phyloP scores from a whole-genome alignment of 2,113 vertebrate genomes.

The Paraplagusia blochii region DNA sequence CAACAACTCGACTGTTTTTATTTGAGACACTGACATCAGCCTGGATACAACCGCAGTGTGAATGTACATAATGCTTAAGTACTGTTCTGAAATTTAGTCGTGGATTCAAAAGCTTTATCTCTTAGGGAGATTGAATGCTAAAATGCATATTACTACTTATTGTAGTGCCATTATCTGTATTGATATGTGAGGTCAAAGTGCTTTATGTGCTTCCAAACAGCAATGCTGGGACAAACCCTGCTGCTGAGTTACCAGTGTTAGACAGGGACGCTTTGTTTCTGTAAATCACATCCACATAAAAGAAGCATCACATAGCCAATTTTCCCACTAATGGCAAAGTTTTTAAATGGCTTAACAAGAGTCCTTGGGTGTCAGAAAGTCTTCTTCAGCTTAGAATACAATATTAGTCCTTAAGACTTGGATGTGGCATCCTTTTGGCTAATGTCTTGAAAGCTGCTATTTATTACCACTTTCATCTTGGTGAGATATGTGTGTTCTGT shows the following conservation, averaged over 20 bases:
- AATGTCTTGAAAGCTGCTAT: slow-evolving; percentile 25
- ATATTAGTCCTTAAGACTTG: slow-evolving; percentile 16
- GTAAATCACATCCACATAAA: slow-evolving; percentile 1
- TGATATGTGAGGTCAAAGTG: no score
- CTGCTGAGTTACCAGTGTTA: background rate
- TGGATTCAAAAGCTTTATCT: no score
- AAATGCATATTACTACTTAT: no score
- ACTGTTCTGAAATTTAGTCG: no score
- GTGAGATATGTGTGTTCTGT: slow-evolving; percentile 40
- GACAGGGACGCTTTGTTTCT: background rate
- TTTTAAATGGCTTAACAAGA: slow-evolving; percentile 1
- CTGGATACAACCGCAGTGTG: no score
- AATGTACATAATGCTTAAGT: no score
- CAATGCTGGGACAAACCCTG: background rate
- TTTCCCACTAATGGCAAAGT: slow-evolving; percentile 24
- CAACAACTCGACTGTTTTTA: no score
- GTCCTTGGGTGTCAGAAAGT: slow-evolving; percentile 30
- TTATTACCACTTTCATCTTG: slow-evolving; percentile 42
- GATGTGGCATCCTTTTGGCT: slow-evolving; percentile 19
- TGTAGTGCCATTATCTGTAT: no score
- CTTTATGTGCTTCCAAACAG: no score
- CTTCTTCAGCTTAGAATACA: slow-evolving; percentile 26
- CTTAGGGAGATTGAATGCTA: no score
- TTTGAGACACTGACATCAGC: no score
- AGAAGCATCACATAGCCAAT: background rate